phyloP scores from a whole-genome alignment of 2,888 invertebrate genomes.

The Scrobipalpa costella region DNA sequence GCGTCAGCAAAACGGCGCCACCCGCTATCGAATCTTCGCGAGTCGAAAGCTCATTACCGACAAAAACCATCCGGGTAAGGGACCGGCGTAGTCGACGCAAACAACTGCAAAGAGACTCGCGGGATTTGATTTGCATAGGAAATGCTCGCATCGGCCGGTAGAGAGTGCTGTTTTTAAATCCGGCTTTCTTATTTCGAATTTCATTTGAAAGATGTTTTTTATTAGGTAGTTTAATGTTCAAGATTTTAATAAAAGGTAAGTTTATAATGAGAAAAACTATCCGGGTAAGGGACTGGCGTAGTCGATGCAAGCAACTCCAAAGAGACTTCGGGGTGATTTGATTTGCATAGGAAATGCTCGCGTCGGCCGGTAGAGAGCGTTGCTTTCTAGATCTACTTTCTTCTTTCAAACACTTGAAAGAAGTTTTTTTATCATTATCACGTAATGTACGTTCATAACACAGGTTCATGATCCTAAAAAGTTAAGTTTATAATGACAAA shows the following conservation, averaged over 20 bases:
- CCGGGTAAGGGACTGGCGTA: slow-evolving; percentile 2
- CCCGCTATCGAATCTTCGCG: too few relatives aligned
- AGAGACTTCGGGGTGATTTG: slow-evolving; percentile 43
- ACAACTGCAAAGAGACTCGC: slow-evolving; percentile 1
- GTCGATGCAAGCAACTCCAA: slow-evolving; percentile 32
- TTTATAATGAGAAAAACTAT: not conserved
- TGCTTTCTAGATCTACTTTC: too few relatives aligned
- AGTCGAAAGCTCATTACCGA: too few relatives aligned
- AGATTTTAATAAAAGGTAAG: too few relatives aligned
- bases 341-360: slow-evolving; percentile 64
- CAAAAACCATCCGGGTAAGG: not conserved
- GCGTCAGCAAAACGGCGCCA: too few relatives aligned
- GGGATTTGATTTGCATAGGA: not conserved
- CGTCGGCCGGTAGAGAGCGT: slow-evolving; percentile 45
- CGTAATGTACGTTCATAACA: too few relatives aligned
- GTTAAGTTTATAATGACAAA: not conserved
- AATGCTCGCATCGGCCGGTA: not conserved
- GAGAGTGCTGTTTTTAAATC: not conserved
- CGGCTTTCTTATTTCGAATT: too few relatives aligned
- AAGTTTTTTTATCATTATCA: too few relatives aligned
- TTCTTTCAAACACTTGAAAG: too few relatives aligned
- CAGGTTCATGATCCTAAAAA: too few relatives aligned
- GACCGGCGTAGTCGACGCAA: not conserved
- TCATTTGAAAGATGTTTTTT: too few relatives aligned
- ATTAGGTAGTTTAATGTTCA: too few relatives aligned